phyloP scores from a whole-genome alignment of 2,113 vertebrate genomes.

The Caracal caracal region DNA sequence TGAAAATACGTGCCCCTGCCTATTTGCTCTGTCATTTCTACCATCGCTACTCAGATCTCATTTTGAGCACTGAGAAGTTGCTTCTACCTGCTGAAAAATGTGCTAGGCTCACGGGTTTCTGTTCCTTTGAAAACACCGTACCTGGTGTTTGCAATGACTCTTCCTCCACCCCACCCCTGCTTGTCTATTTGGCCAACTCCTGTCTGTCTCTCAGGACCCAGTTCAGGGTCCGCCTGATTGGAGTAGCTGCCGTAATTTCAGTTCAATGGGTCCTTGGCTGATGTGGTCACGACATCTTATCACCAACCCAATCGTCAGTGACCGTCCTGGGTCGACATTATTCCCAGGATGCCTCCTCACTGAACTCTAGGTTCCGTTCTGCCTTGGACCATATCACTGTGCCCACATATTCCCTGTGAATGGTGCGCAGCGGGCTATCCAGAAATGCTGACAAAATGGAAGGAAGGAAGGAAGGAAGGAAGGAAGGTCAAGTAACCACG shows the following conservation, averaged over 20 bases:
- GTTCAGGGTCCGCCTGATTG: accelerated
- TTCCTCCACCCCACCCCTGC: neutral
- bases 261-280: neutral
- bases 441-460: neutral
- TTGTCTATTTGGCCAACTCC: neutral
- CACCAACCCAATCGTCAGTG: neutral
- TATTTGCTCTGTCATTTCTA: no score
- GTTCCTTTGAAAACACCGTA: neutral
- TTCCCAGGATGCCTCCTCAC: neutral
- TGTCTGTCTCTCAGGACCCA: neutral
- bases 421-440: no score
- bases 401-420: neutral
- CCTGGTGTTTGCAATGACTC: neutral
- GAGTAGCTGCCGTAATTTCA: accelerated
- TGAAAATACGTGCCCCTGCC: neutral
- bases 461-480: neutral
- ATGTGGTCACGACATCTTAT: neutral
- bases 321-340: neutral
- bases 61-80: neutral
- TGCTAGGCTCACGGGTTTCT: neutral
- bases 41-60: neutral
- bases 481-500: neutral
- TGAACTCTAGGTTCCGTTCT: neutral
- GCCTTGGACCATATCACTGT: neutral
- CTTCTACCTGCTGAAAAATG: neutral